Base-by-base conservation (phyloP, 2,888 invertebrate genomes). In the Coelopa pilipes region DNA sequence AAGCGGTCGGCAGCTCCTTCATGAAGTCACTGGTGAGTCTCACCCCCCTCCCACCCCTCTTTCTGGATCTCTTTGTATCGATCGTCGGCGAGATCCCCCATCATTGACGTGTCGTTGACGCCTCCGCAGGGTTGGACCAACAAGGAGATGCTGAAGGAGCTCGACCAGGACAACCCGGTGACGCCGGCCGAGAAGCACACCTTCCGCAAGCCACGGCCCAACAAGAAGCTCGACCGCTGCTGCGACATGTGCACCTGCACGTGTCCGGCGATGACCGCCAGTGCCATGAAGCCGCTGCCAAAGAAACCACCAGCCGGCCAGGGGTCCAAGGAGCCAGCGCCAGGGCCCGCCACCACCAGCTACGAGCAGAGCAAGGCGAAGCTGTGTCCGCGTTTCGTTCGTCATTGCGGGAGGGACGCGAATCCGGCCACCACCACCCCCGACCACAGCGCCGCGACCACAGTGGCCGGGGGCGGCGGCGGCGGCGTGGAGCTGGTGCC, bases 401-500 rank as follows among this genome's bases (percentile, higher is more conserved):
- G 80, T 10, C 77, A 78, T 63, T 78, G 73, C 49, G 71, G 65
- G 11, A 63, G 71, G 47, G 74, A 70, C 53, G 57, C 46, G 19
- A 67, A 59, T 60, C 9, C 17, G 62, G 55, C 21, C n/a, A 34
- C 2, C 34, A 77, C 78, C 11, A 77, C 79, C n/a, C 76, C 77
- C 11, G 78, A 79, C 70, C 76, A 76, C 62, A 75, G 76, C 71
- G 74, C 75, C 21, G 76, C 66, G 2, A 72, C 67, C n/a, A 76
- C 76, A 11, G 70, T 72, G 19, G 69, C 69, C 19, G 82, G 89
- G 76, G 83, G 90, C 76, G 92, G 91, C 9, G 92, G 91, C 9
- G 92, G 92, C 21, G 94, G 94, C 24, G 90, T 93, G 68, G 94
- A 94, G 87, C 88, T 95, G 82, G 94, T 94, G 72, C 93, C 94